phyloP scores from a whole-genome alignment of 2,113 vertebrate genomes.

The Geothlypis trichas region DNA sequence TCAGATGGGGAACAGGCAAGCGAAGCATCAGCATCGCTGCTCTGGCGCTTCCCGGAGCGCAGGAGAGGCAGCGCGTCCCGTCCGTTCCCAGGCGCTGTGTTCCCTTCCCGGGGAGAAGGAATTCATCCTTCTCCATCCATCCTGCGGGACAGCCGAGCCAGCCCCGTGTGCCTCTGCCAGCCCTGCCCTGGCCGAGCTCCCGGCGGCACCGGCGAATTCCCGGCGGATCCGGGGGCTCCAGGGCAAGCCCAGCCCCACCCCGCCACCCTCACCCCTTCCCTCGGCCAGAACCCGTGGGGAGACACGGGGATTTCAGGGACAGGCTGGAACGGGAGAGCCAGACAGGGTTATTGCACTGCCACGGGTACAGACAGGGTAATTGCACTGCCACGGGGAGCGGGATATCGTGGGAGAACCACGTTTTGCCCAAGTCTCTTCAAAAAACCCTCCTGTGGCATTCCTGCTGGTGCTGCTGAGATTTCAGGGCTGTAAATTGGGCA shows the following conservation, averaged over 20 bases:
- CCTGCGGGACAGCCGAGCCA: neutral
- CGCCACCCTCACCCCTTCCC: fast-evolving
- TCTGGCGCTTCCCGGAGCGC: fast-evolving
- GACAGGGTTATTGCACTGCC: neutral
- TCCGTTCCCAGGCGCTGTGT: fast-evolving
- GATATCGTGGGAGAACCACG: fast-evolving
- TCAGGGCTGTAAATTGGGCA: neutral
- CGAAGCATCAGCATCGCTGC: neutral
- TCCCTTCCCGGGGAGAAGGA: neutral
- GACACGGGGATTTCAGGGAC: fast-evolving
- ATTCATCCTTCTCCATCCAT: neutral
- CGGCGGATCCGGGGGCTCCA: fast-evolving
- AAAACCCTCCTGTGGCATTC: neutral
- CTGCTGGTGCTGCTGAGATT: neutral
- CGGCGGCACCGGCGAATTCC: neutral
- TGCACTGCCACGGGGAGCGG: fast-evolving
- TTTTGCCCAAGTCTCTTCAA: neutral
- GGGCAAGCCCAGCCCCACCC: neutral
- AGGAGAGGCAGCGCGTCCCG: fast-evolving
- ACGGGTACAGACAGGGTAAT: fast-evolving
- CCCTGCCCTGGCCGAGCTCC: neutral
- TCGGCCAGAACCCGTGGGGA: fast-evolving
- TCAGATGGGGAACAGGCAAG: neutral
- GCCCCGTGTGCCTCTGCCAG: fast-evolving
- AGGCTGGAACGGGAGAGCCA: neutral